Base-by-base conservation (phyloP, 2,113 vertebrate species). In the Leiothrix lutea region DNA sequence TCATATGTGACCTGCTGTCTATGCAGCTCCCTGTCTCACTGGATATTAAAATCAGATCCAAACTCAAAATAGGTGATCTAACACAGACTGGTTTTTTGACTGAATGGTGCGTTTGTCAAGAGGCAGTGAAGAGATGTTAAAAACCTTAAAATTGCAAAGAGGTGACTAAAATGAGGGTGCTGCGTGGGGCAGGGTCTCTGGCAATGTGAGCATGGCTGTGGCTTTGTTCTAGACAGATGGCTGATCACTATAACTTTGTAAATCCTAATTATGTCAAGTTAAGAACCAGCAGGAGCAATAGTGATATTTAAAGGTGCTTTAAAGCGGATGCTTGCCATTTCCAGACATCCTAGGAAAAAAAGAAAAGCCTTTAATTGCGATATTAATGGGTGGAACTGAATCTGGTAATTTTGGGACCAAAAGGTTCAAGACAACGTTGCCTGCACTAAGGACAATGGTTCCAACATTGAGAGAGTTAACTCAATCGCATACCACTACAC, bases 381-480 rank as follows among this genome's bases (percentile, higher is more conserved):
- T 88, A 92, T 82, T 94, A 75, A 67, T 3, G 19, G 44, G 66
- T 90, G 44, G 71, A 80, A 90, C 88, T 67, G 80, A 80, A 58
- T 50, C 23, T 35, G 89, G 62, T 88, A 73, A 77, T 92, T 88
- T 93, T 22, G 35, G 82, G 92, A 96, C 82, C 36, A 93, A 97
- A 92, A 82, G 58, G 91, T 94, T 89, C 82, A 94, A 88, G 58
- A 82, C 86, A 70, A 45, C 2, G 0, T 86, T 87, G 74, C 88
- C 80, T 91, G 73, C 71, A 53, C 19, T 89, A 84, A 74, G 54
- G 58, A 97, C 87, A 94, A 75, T 96, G 42, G 16, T 86, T 75
- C 69, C 92, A 88, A 94, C 93, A 85, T 94, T 95, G 93, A 96
- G 96, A 97, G 97, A 97, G 96, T 97, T 85, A 69, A 89, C 96